Evolutionary conservation across 2,797 vertebrate species (phyloP).

Genomic region (Channa striata): DNA sequence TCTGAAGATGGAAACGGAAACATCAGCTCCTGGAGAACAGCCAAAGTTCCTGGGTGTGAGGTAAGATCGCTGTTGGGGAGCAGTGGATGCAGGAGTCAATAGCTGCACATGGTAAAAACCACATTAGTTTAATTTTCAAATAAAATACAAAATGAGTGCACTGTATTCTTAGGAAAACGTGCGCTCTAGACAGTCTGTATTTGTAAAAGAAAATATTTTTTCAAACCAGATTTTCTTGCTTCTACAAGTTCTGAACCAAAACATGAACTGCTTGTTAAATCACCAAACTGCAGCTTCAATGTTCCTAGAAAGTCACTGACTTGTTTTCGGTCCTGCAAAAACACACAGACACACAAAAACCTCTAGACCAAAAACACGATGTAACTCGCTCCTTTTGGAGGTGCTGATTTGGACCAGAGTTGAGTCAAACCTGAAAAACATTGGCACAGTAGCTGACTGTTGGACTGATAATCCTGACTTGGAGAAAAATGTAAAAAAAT

Average conservation of each 20-base stretch:
- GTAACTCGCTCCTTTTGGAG: not conserved
- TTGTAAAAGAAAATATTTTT: too few relatives aligned
- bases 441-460: not conserved
- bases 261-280: not conserved
- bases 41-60: slow-evolving; percentile 97
- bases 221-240: too few relatives aligned
- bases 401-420: not conserved
- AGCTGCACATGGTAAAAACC: not conserved
- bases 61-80: slow-evolving; percentile 66
- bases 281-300: too few relatives aligned
- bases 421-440: slow-evolving; percentile 1
- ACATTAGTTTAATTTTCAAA: too few relatives aligned
- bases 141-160: too few relatives aligned
- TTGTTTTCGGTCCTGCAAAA: not conserved
- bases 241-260: not conserved
- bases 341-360: not conserved
- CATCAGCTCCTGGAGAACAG: slow-evolving; percentile 95
- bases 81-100: not conserved
- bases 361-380: not conserved
- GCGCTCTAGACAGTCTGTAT: too few relatives aligned
- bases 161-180: too few relatives aligned
- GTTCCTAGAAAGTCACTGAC: not conserved
- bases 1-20: slow-evolving; percentile 98
- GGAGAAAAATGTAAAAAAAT: too few relatives aligned
- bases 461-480: not conserved